These are phyloP conservation scores for Hydrophis major DNA, from an alignment of 2,797 vertebrate genomes.

Conservation along the genomic window DNA sequence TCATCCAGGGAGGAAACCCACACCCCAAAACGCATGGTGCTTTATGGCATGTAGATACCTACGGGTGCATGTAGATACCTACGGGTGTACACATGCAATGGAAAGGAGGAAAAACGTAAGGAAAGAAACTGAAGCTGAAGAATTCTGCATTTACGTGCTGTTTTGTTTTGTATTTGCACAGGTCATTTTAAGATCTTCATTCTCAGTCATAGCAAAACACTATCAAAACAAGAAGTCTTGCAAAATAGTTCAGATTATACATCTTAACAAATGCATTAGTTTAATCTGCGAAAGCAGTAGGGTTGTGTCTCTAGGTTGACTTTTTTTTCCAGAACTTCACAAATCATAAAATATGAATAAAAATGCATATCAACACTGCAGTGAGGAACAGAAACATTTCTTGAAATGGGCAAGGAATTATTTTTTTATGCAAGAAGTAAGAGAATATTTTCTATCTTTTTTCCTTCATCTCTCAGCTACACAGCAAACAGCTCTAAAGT, in stretches of 20 bases:
- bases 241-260: conserved; percentile 72
- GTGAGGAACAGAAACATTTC: conserved; percentile 70
- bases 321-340: conserved; percentile 72
- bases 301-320: conserved; percentile 53
- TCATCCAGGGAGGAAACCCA: conserved; percentile 32
- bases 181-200: conserved; percentile 67
- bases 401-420: conserved; percentile 52
- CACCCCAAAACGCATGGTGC: conserved; percentile 17
- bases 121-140: conserved; percentile 68
- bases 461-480: conserved; percentile 75
- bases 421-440: conserved; percentile 73
- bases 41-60: conserved; percentile 49
- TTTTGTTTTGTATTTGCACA: conserved; percentile 66
- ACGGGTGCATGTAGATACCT: conserved; percentile 40
- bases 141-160: conserved; percentile 65
- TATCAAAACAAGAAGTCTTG: conserved; percentile 73
- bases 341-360: conserved; percentile 73
- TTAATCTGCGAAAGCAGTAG: conserved; percentile 71
- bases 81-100: conserved; percentile 22
- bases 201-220: conserved; percentile 66
- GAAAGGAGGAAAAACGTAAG: conserved; percentile 49
- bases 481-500: conserved; percentile 75
- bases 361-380: conserved; percentile 75
- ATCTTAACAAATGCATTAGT: conserved; percentile 71
- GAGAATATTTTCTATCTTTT: conserved; percentile 72